A percentile compares a stretch with the other conserved stretches of the same genome.
Conservation (phyloP, 2,113 vertebrate genomes). For the Albula glossodonta region DNA sequence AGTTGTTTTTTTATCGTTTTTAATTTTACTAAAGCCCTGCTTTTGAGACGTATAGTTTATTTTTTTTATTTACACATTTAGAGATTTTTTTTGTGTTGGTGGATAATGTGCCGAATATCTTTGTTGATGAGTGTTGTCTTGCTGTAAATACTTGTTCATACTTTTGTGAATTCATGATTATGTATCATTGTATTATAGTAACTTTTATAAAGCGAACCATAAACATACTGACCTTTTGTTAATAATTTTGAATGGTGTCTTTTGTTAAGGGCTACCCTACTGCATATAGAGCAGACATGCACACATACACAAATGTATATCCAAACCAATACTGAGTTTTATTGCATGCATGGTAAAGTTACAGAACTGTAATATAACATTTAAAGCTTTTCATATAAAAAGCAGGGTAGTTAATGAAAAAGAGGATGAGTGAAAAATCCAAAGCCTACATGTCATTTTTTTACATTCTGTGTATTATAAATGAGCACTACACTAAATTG, state of each 20-base stretch:
- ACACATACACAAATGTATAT: neutral
- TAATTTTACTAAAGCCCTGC: conserved; percentile 60
- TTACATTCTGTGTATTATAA: neutral
- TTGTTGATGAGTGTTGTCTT: conserved; percentile 82
- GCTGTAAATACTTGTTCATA: conserved; percentile 87
- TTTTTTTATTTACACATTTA: conserved; percentile 59
- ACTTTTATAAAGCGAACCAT: conserved; percentile 92
- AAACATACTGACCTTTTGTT: conserved; percentile 91
- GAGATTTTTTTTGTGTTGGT: conserved; percentile 68
- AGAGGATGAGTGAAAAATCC: neutral
- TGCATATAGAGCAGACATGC: neutral
- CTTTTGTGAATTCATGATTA: conserved; percentile 89
- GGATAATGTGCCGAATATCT: conserved; percentile 72
- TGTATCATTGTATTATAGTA: conserved; percentile 93
- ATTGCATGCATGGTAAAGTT: conserved; percentile 1
- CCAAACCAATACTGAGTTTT: conserved; percentile 3
- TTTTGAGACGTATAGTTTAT: conserved; percentile 55
- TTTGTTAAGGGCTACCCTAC: conserved; percentile 13
- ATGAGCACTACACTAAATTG: neutral
- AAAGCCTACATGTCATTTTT: neutral
- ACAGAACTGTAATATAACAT: neutral
- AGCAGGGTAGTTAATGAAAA: neutral
- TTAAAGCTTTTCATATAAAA: neutral
- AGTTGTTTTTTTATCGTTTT: conserved; percentile 54
- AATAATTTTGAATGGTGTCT: conserved; percentile 59